A percentile compares a stretch with the other conserved stretches of the same genome.
Evolutionary conservation across 1,140 invertebrate species (phyloP).

Genomic region (Medauroidea extradentata): DNA sequence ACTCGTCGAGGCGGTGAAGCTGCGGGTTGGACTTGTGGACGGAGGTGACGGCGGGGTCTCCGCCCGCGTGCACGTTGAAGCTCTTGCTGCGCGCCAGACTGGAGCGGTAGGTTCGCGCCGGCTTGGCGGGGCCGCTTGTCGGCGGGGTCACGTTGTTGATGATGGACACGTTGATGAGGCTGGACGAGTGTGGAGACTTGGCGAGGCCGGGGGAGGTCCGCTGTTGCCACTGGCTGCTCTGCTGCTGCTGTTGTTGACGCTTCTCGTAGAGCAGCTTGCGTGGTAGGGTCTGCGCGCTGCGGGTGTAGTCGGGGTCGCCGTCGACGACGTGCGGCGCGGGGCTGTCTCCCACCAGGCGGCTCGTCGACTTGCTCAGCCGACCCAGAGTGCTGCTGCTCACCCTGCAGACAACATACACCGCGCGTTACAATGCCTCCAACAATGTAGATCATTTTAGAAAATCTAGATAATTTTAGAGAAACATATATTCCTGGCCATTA

Average conservation of each 20-base stretch:
- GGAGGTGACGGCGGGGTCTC: slow-evolving; percentile 35
- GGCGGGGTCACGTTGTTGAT: slow-evolving; percentile 55
- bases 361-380: slow-evolving; percentile 73
- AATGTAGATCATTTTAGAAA: too few species aligned
- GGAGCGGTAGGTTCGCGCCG: slow-evolving; percentile 68
- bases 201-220: not conserved
- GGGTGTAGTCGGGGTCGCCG: slow-evolving; percentile 50
- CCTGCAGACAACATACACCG: too few species aligned
- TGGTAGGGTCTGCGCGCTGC: slow-evolving; percentile 73
- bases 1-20: slow-evolving; percentile 60
- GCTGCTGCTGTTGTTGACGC: slow-evolving; percentile 43
- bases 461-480: too few species aligned
- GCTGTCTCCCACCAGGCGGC: slow-evolving; percentile 55
- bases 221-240: slow-evolving; percentile 28
- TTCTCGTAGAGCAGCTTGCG: slow-evolving; percentile 55
- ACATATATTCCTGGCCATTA: too few species aligned
- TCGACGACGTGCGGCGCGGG: slow-evolving; percentile 41
- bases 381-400: slow-evolving; percentile 56
- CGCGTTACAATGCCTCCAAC: too few species aligned
- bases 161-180: slow-evolving; percentile 71
- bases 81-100: slow-evolving; percentile 71
- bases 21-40: slow-evolving; percentile 72
- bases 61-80: slow-evolving; percentile 68
- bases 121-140: slow-evolving; percentile 59
- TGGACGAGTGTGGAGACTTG: slow-evolving; percentile 46